These are phyloP conservation scores for Dendrolimus houi DNA, from an alignment of 2,888 invertebrate species.

Conservation along the genomic window DNA sequence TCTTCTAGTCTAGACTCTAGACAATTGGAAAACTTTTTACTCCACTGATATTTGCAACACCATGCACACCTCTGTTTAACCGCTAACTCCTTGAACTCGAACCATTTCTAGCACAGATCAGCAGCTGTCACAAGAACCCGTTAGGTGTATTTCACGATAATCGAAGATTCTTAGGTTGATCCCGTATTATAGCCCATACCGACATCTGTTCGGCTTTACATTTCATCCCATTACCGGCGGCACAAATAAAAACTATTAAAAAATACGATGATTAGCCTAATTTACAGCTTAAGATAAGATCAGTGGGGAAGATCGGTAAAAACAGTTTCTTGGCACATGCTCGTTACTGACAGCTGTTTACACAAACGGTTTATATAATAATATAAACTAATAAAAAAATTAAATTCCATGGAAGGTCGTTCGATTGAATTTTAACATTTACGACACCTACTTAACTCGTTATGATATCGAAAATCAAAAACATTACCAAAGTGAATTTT, in stretches of 20 bases:
- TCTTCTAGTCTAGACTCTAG: no score
- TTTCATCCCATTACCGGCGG: not conserved
- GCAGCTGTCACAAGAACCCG: slow-evolving; percentile 48
- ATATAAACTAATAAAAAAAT: not conserved
- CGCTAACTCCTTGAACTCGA: slow-evolving; percentile 6
- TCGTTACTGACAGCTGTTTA: not conserved
- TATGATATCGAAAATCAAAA: no score
- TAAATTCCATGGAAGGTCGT: not conserved
- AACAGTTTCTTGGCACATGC: not conserved
- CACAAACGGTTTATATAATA: not conserved
- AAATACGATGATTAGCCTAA: not conserved
- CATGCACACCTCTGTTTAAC: no score
- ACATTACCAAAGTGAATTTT: no score
- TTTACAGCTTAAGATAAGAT: not conserved
- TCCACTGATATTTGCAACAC: no score
- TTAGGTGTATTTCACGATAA: slow-evolving; percentile 43
- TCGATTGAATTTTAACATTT: not conserved
- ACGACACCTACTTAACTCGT: no score
- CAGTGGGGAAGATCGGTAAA: not conserved
- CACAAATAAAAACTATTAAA: not conserved
- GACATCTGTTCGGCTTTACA: slow-evolving; percentile 22
- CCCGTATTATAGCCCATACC: slow-evolving; percentile 19
- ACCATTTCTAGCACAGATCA: slow-evolving; percentile 20
- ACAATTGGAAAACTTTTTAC: no score
- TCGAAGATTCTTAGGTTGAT: slow-evolving; percentile 19